A percentile compares a stretch with the other conserved stretches of the same genome.
Evolutionary conservation across 2,888 invertebrate genomes (phyloP).

Genomic region (Mythimna pallens): DNA sequence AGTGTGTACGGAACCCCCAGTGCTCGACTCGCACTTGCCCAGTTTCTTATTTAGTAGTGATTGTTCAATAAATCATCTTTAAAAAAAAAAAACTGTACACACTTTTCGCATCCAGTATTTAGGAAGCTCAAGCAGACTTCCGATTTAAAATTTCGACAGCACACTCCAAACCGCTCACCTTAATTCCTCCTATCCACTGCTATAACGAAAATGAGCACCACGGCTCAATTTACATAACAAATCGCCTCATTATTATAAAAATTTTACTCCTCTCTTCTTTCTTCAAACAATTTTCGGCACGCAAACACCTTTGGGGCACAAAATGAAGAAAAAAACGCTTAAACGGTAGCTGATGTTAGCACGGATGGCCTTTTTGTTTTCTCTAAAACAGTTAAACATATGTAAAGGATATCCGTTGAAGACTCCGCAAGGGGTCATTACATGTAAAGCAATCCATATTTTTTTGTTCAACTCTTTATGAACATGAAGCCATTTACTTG

Average conservation of each 20-base stretch:
- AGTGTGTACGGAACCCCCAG: too few species aligned
- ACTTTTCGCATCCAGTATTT: slow-evolving; percentile 37
- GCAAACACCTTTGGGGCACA: slow-evolving; percentile 78
- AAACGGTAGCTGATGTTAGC: slow-evolving; percentile 82
- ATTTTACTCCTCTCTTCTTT: slow-evolving; percentile 71
- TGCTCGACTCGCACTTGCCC: too few species aligned
- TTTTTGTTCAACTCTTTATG: slow-evolving; percentile 66
- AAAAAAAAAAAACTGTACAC: slow-evolving; percentile 1
- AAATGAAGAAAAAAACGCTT: slow-evolving; percentile 64
- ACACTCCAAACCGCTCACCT: slow-evolving; percentile 27
- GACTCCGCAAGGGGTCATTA: slow-evolving; percentile 83
- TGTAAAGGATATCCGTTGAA: slow-evolving; percentile 87
- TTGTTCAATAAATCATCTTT: too few species aligned
- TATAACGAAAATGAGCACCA: slow-evolving; percentile 57
- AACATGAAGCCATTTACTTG: slow-evolving; percentile 59
- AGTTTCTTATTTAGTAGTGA: too few species aligned
- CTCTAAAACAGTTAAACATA: slow-evolving; percentile 73
- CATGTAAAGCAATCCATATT: slow-evolving; percentile 76
- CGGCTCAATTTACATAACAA: slow-evolving; percentile 72
- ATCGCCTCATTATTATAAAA: slow-evolving; percentile 72
- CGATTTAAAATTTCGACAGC: slow-evolving; percentile 32
- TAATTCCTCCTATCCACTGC: slow-evolving; percentile 49
- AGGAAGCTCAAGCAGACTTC: slow-evolving; percentile 30
- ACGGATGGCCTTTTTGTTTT: slow-evolving; percentile 76
- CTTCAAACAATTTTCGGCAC: slow-evolving; percentile 85